phyloP scores from a whole-genome alignment of 1,140 invertebrate species.

The Halesus radiatus region DNA sequence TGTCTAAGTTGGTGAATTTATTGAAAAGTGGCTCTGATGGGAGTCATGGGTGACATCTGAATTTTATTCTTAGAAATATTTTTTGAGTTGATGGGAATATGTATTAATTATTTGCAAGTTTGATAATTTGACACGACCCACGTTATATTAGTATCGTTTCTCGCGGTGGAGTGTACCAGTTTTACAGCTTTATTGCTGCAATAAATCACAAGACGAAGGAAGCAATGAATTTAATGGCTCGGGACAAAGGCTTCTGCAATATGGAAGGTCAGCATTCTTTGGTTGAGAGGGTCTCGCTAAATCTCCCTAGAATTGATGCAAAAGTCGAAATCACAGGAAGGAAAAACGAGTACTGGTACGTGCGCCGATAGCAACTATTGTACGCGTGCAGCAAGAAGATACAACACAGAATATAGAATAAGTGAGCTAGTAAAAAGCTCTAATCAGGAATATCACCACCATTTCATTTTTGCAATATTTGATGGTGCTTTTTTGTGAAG shows the following conservation, averaged over 20 bases:
- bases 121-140: no score
- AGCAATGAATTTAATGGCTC: slow-evolving; percentile 1
- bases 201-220: not conserved
- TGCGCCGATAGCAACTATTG: slow-evolving; percentile 6
- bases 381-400: not conserved
- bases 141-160: no score
- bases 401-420: not conserved
- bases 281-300: slow-evolving; percentile 16
- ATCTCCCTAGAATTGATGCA: slow-evolving; percentile 32
- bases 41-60: no score
- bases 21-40: no score
- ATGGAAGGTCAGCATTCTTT: slow-evolving; percentile 21
- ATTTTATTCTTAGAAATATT: no score
- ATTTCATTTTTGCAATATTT: not conserved
- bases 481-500: not conserved
- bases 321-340: slow-evolving; percentile 23
- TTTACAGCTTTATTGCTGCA: not conserved
- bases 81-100: no score
- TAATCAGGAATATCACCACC: no score
- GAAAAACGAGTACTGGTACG: slow-evolving; percentile 21
- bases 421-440: no score
- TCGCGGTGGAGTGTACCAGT: not conserved
- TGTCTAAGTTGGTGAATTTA: no score
- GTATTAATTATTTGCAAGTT: no score
- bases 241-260: slow-evolving; percentile 2